Percentiles rank a stretch among this genome's conserved stretches.
These are phyloP conservation scores for Hafferia zeledoni DNA, from an alignment of 2,797 vertebrate species.

Conservation along the genomic window DNA sequence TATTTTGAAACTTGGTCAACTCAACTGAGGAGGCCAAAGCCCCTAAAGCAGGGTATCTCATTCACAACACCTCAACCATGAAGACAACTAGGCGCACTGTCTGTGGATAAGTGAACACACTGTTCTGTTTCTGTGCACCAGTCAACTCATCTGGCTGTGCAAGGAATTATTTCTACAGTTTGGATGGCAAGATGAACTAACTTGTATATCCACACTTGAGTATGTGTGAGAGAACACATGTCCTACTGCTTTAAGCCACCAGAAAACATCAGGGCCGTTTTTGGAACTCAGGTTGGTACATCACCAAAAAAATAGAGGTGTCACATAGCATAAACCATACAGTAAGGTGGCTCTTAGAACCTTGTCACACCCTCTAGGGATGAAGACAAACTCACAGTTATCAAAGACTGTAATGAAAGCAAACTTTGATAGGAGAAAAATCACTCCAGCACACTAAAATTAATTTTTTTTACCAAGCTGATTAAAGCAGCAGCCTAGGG, in stretches of 20 bases:
- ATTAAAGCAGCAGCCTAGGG: conserved; percentile 1
- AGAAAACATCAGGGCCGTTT: neutral
- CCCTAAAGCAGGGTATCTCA: neutral
- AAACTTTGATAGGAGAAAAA: conserved; percentile 46
- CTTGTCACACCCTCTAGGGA: neutral
- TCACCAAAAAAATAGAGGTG: neutral
- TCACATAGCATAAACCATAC: neutral
- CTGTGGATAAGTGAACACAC: neutral
- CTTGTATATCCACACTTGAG: neutral
- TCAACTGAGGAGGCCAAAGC: neutral
- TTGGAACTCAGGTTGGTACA: neutral
- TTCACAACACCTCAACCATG: neutral
- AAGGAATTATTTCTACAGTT: neutral
- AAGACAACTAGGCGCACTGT: neutral
- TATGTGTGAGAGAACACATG: neutral
- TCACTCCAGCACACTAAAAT: neutral
- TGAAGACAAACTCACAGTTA: conserved; percentile 43
- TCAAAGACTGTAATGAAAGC: conserved; percentile 38
- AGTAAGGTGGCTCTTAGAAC: conserved; percentile 37
- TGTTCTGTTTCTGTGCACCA: neutral
- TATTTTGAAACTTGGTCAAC: neutral
- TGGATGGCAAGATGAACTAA: neutral
- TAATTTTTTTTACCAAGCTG: neutral
- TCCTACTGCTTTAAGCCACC: neutral
- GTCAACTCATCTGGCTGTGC: neutral